Evolutionary conservation across 2,797 vertebrate genomes (phyloP), one percentile per base, ranked within the genome.

Genomic region (Centropyge bicolor): DNA sequence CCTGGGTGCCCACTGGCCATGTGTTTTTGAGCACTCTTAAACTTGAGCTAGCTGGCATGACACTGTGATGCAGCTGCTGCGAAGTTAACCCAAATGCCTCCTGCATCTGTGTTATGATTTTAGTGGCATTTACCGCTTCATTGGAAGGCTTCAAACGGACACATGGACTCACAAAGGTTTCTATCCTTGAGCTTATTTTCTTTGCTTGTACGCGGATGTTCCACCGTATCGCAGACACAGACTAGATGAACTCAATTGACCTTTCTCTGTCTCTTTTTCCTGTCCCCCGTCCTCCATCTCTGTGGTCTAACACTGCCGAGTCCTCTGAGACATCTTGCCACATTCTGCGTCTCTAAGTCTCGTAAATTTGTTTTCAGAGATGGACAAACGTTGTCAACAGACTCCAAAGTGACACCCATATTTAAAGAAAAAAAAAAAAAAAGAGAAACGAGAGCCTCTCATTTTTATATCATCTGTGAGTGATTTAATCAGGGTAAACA

Each of bases 401-500:
- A 68, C 56, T 73, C 62, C 61, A 74, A 82, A 89, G 82, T 64
- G 69, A 81, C 84, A 78, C 80, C 83, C 84, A 72, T 79, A 76
- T 84, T 89, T 76, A 78, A 48, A 74, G 75, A 62, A 57, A 9
- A 7, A 38, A 45, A 16, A n/a, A 64, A 52, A 76, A 75, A 70
- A 63, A n/a, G n/a, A n/a, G n/a, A n/a, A 31, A 31, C 22, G 24
- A 79, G 75, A 80, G 73, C 57, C 55, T 84, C 59, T 88, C 54
- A 82, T 85, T 87, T 93, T 83, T 80, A 73, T 65, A 88, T 92
- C 84, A 91, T 89, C 85, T 93, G 91, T 19, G 66, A 90, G 67
- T 85, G 78, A 92, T 94, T 92, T 89, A 88, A 91, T 89, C 76
- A 76, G 78, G 31, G 70, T 90, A 87, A 91, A 90, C 83, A 89